phyloP scores from a whole-genome alignment of 2,113 vertebrate genomes.

The Brevimyrus niger region DNA sequence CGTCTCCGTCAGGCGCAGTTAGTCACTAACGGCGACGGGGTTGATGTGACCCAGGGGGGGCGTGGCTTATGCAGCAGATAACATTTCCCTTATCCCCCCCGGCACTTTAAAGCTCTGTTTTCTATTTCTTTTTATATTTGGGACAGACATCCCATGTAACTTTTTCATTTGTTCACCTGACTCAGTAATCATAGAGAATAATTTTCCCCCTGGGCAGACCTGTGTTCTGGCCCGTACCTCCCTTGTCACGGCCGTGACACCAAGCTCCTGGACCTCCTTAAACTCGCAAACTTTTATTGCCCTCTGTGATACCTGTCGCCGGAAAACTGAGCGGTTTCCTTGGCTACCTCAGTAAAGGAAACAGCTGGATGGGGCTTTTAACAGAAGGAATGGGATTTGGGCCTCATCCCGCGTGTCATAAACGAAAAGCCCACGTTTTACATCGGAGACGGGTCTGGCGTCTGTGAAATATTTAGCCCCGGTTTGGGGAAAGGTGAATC shows the following conservation, averaged over 20 bases:
- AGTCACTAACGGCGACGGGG: constrained; percentile 39
- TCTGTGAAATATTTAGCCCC: neutral
- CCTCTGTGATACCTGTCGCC: neutral
- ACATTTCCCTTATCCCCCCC: neutral
- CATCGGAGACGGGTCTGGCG: neutral
- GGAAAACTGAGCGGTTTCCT: neutral
- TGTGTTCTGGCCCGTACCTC: neutral
- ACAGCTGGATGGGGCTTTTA: neutral
- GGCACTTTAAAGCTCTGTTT: neutral
- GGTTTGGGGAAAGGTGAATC: neutral
- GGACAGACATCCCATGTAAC: neutral
- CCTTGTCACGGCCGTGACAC: neutral
- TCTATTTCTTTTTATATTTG: neutral
- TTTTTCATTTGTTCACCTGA: neutral
- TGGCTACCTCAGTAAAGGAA: neutral
- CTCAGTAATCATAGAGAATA: neutral
- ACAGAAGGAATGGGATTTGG: neutral
- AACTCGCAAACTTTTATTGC: neutral
- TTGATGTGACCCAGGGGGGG: constrained; percentile 59
- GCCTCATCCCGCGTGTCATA: neutral
- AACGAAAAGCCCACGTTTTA: neutral
- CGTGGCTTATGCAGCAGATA: neutral
- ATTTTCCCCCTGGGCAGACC: neutral
- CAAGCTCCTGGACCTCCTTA: neutral
- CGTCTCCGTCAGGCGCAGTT: constrained; percentile 49